phyloP scores from a whole-genome alignment of 1,140 invertebrate species.

The Tetragonula clypearis region DNA sequence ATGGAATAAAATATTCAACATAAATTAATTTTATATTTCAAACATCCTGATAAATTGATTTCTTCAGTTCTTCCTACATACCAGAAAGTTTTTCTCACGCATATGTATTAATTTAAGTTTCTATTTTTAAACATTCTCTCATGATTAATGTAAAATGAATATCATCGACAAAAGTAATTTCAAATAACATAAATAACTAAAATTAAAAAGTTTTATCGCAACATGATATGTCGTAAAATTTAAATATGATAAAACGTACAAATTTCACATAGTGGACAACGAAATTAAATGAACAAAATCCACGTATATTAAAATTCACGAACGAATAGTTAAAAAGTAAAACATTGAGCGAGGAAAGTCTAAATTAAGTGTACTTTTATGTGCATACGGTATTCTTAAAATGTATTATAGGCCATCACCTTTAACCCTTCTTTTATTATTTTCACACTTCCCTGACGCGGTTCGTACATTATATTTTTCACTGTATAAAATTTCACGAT shows the following conservation, averaged over 20 bases:
- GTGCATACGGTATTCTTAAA: background rate
- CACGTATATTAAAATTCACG: background rate
- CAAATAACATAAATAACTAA: too few species aligned
- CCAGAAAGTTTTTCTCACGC: background rate
- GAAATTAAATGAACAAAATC: too few species aligned
- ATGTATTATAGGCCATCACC: background rate
- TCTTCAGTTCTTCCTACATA: background rate
- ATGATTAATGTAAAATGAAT: too few species aligned
- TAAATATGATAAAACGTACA: too few species aligned
- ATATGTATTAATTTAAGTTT: too few species aligned
- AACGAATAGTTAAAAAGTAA: background rate
- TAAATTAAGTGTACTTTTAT: background rate
- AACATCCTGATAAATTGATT: background rate
- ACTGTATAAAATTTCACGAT: background rate
- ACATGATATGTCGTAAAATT: too few species aligned
- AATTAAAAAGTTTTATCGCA: too few species aligned
- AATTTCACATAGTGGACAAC: too few species aligned
- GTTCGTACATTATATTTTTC: background rate
- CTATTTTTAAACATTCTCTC: too few species aligned
- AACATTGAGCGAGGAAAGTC: background rate
- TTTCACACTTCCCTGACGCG: background rate
- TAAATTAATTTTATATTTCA: background rate
- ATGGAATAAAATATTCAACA: background rate
- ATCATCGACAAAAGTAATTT: too few species aligned
- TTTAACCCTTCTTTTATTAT: constrained; percentile 6